Evolutionary conservation across 2,888 invertebrate genomes (phyloP).

Genomic region (Drepana falcataria): DNA sequence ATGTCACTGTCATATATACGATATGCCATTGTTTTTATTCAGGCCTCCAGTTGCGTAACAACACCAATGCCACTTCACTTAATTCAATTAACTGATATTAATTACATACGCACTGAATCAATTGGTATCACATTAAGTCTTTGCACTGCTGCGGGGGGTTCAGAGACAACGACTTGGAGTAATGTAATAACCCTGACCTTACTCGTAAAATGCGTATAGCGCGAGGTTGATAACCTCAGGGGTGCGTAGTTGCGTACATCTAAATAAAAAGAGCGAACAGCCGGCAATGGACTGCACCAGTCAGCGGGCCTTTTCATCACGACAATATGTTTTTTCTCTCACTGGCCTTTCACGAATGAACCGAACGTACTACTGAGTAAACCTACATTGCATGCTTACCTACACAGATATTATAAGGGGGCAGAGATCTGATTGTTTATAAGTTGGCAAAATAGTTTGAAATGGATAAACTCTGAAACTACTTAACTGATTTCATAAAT

Average conservation of each 20-base stretch:
- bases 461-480: too few species aligned
- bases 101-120: neutral
- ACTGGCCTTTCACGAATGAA: neutral
- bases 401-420: too few species aligned
- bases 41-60: too few species aligned
- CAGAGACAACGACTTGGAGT: conserved; percentile 15
- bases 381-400: too few species aligned
- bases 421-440: too few species aligned
- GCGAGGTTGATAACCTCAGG: conserved; percentile 63
- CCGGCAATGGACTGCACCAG: conserved; percentile 40
- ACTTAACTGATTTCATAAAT: too few species aligned
- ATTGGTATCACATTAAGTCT: conserved; percentile 5
- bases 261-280: conserved; percentile 62
- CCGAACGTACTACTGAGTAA: too few species aligned
- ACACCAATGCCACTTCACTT: too few species aligned
- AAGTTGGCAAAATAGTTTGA: too few species aligned
- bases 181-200: conserved; percentile 67
- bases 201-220: conserved; percentile 42
- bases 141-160: conserved; percentile 18
- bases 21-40: too few species aligned
- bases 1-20: conserved; percentile 1
- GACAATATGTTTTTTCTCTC: conserved; percentile 31
- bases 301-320: conserved; percentile 39
- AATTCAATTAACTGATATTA: too few species aligned
- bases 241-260: conserved; percentile 64